Evolutionary conservation across 2,888 invertebrate species (phyloP), one percentile per base, ranked within the genome.

Genomic region (Drosophila suboccidentalis): DNA sequence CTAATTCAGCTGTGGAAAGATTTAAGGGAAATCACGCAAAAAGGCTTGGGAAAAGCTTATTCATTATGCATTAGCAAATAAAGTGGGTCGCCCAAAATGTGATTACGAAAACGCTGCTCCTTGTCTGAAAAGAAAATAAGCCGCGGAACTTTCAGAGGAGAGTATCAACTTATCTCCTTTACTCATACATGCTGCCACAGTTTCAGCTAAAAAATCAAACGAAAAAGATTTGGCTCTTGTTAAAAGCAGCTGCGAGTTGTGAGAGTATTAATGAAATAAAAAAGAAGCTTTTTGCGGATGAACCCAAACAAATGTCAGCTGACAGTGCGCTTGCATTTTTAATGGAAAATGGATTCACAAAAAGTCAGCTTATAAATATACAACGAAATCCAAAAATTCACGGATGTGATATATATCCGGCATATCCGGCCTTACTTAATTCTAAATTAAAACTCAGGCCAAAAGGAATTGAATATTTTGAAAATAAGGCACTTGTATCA

Each of bases 191-290:
- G 11, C 36, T 36, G 36, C 36, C 13, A 36, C 36, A 36, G 36
- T 36, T 36, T 36, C 36, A 36, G 36, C 36, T 36, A 38, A 38
- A 34, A 19, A 43, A 43, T 43, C 22, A 4, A 43, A 43, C 19
- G 43, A 43, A 43, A 43, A 43, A 19, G 11, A 43, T 5, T 43
- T 19, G 39, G 38, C 39, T 36, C 19, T 53, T 38, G 53, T 54
- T 54, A 41, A 54, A 54, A 54, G 53, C 53, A 41, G 53, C 53
- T 54, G 53, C 6, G n/a, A 54, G 39, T 29, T 19, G 26, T 34
- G 55, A 34, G n/a, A 43, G 10, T 15, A 44, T 43, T 32, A 43
- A 43, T 44, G 10, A 34, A 13, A 19, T 38, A 50, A 38, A 50
- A 50, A 50, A 19, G 22, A 22, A 22, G 22, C 22, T 22, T 22